Evolutionary conservation across 2,888 invertebrate genomes (phyloP).

Genomic region (Cinara cedri): DNA sequence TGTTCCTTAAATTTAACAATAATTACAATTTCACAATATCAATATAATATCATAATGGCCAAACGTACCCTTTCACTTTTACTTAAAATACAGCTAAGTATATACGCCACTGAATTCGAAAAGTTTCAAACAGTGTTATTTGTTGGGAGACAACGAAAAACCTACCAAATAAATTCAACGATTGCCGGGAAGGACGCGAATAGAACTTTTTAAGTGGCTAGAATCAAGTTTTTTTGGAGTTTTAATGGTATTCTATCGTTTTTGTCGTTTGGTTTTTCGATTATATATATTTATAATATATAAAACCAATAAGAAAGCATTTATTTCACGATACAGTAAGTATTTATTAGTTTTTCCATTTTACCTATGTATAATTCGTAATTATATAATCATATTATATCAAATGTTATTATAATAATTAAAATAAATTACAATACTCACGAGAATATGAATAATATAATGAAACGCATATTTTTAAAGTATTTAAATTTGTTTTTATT

Average conservation of each 20-base stretch:
- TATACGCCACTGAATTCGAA: neutral
- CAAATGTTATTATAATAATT: too few species aligned
- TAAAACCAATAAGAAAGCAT: neutral
- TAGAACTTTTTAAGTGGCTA: neutral
- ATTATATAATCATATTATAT: too few species aligned
- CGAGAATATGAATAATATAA: too few species aligned
- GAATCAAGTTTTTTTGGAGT: slow-evolving; percentile 34
- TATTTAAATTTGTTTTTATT: too few species aligned
- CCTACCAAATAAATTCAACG: neutral
- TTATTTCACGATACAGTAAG: too few species aligned
- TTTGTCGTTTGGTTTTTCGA: neutral
- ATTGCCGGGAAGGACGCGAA: neutral
- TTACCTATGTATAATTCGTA: too few species aligned
- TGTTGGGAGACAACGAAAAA: slow-evolving; percentile 14
- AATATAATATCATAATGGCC: too few species aligned
- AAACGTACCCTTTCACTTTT: too few species aligned
- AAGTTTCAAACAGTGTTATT: slow-evolving; percentile 20
- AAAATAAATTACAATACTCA: too few species aligned
- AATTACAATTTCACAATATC: slow-evolving; percentile 3
- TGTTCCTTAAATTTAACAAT: neutral
- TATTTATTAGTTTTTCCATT: too few species aligned
- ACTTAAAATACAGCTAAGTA: too few species aligned
- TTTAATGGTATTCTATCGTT: slow-evolving; percentile 22
- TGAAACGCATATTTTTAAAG: too few species aligned
- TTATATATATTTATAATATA: neutral